These are phyloP conservation scores for Morpho deidamia DNA, from an alignment of 2,888 invertebrate genomes.

Conservation along the genomic window DNA sequence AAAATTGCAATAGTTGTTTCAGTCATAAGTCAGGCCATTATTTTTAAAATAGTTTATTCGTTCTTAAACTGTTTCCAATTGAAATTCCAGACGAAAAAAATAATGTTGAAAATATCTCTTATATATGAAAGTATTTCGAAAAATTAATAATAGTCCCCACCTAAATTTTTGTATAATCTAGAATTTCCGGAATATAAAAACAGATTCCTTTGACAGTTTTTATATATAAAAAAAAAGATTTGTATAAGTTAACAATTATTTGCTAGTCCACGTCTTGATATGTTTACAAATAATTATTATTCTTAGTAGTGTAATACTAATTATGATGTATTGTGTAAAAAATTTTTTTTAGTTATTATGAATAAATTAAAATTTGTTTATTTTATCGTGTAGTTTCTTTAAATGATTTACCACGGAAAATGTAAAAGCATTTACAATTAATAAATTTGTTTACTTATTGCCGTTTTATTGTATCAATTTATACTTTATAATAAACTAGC, in stretches of 20 bases:
- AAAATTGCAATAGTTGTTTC: no score
- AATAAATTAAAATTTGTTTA: conserved; percentile 79
- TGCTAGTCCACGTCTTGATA: conserved; percentile 75
- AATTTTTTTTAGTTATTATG: conserved; percentile 73
- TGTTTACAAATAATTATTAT: conserved; percentile 69
- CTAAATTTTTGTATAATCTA: background rate
- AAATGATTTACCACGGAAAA: conserved; percentile 1
- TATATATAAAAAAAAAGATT: conserved; percentile 35
- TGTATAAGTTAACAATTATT: conserved; percentile 69
- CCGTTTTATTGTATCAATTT: conserved; percentile 1
- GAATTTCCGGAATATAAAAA: conserved; percentile 10
- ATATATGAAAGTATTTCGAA: no score
- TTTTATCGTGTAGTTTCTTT: conserved; percentile 44
- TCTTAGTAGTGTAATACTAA: conserved; percentile 77
- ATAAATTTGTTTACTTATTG: conserved; percentile 13
- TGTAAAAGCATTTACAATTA: conserved; percentile 9
- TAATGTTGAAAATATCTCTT: no score
- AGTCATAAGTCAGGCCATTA: no score
- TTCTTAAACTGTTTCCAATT: no score
- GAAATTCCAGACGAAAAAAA: no score
- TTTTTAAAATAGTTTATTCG: no score
- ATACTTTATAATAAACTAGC: no score
- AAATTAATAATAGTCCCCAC: background rate
- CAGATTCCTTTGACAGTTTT: conserved; percentile 23
- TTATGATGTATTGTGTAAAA: conserved; percentile 77